Base-by-base conservation (phyloP, 2,797 vertebrate genomes). In the Acanthurus lineatus region DNA sequence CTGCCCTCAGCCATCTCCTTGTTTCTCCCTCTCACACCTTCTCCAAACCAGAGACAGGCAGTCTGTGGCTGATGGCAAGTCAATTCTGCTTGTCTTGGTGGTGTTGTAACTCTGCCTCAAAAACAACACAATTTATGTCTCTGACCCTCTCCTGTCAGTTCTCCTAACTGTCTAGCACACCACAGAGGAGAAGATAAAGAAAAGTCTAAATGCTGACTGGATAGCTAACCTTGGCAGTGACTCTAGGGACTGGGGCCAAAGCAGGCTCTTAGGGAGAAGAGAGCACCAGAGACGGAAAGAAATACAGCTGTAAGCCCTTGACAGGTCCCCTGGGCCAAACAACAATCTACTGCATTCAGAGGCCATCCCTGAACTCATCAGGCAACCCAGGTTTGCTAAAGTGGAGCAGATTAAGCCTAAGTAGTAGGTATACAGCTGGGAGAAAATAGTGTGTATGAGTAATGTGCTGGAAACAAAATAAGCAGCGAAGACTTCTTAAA, bases 161-260 rank as follows among this genome's bases (percentile, higher is more conserved):
- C 76, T 72, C 58, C 72, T 57, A 20, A 65, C 74, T 47, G 59
- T 64, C 71, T 60, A 53, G 44, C 47, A 44, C n/a, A 35, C 40
- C 9, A 32, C 40, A 28, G 45, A 66, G 44, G 32, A 51, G 66
- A 87, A 59, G 75, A 75, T 83, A 65, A 84, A 78, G 70, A 76
- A 79, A 72, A 69, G 35, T 69, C 78, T 69, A 69, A 82, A 85
- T 44, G 83, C 82, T 84, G 84, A 86, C 67, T 77, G 67, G 56
- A 65, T 45, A 63, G 72, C 81, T 81, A 79, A 86, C 85, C 69
- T 88, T 88, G 82, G 79, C 86, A 79, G 54, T 35, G 66, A 58
- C 64, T 77, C 81, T 11, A 20, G 73, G 74, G 85, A 78, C 51
- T 4, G 16, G 40, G 83, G 76, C 81, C 78, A 78, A 76, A 42